Conservation (phyloP, 2,888 invertebrate genomes). For the Rambutsinella grinnellia region DNA sequence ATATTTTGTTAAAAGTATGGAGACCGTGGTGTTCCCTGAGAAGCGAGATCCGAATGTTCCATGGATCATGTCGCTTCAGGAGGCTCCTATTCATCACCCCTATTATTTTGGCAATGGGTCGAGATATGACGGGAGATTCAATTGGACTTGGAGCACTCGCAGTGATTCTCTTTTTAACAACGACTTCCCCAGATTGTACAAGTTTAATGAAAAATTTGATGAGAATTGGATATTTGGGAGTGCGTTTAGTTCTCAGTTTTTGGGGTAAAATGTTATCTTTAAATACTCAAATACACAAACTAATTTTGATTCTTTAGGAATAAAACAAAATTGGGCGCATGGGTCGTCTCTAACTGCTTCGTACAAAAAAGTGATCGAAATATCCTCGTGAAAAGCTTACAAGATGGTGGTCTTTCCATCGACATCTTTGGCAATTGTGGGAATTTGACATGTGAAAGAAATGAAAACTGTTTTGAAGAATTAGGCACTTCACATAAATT, state of each 20-base stretch:
- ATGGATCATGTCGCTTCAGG: neutral
- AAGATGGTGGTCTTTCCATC: slow-evolving; percentile 3
- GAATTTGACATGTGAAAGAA: neutral
- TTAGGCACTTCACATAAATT: slow-evolving; percentile 34
- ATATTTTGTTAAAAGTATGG: neutral
- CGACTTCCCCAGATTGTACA: neutral
- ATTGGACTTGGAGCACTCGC: slow-evolving; percentile 36
- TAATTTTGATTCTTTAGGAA: neutral
- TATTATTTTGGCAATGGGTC: neutral
- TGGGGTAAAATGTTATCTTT: neutral
- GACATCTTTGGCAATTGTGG: slow-evolving; percentile 44
- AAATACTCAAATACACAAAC: neutral
- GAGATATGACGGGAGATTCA: slow-evolving; percentile 33
- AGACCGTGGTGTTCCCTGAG: neutral
- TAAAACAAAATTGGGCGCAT: slow-evolving; percentile 31
- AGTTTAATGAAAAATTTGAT: neutral
- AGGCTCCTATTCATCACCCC: neutral
- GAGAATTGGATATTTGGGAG: slow-evolving; percentile 1
- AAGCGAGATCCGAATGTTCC: neutral
- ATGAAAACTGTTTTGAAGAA: slow-evolving; percentile 7
- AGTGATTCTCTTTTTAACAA: slow-evolving; percentile 20
- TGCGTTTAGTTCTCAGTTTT: neutral
- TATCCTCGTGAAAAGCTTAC: slow-evolving; percentile 2
- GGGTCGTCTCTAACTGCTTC: slow-evolving; percentile 37
- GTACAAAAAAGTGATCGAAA: slow-evolving; percentile 16